Evolutionary conservation across 1,140 invertebrate species (phyloP), one percentile per base, ranked within the genome.

Genomic region (Limonius californicus): DNA sequence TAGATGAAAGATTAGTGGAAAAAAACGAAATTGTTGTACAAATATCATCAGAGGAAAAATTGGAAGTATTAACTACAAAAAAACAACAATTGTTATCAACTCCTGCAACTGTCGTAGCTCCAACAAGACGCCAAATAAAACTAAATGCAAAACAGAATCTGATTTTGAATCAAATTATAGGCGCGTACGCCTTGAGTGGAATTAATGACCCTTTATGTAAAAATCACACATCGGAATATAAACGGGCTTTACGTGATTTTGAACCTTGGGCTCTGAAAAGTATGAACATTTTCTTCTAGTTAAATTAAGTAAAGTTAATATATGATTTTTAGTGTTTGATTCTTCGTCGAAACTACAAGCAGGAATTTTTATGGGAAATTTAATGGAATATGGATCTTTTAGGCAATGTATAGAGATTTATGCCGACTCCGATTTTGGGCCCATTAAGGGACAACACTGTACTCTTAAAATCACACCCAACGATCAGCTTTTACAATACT

Each of bases 201-300:
- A 60, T 63, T 18, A 59, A 68, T 61, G 62, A 69, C 63, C 14
- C 56, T 12, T 32, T 68, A 2, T 72, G 70, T 35, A 62, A 62
- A 30, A 63, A 66, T 54, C 69, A 72, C 57, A 63, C 63, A 1
- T 47, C 61, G 16, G 55, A 67, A 21, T 71, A 64, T 60, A 72
- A 68, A 63, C 23, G 42, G 14, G 66, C 57, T 16, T 57, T 72
- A 35, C 59, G 71, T 45, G 55, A 64, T 39, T 66, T 72, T 12
- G 68, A 72, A 63, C 68, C 70, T 35, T 72, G 70, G 67, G 70
- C 70, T 32, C 57, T 72, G 20, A 64, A 71, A 64, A 71, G 71
- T 71, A 59, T 63, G 9, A 27, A 27, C 3, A 27, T 27, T 11
- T 45, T 57, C 16, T 16, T 35, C 30, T 57, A 15, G 11, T 56